These are phyloP conservation scores for Caenorhabditis inopinata DNA, from an alignment of 1,140 invertebrate species.

Conservation along the genomic window DNA sequence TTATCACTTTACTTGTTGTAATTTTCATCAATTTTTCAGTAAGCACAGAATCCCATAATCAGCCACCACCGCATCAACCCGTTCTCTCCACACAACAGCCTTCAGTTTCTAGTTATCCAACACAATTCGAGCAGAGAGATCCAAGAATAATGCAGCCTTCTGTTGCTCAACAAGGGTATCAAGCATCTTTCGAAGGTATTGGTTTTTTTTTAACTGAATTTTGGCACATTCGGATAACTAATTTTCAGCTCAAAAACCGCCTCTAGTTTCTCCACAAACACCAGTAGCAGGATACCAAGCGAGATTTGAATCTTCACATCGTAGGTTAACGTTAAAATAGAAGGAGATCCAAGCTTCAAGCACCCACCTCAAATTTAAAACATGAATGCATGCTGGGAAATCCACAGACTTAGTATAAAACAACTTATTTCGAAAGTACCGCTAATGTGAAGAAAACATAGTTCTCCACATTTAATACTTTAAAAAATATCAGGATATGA, in stretches of 20 bases:
- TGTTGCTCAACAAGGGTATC: background rate
- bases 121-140: constrained; percentile 14
- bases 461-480: too few relatives aligned
- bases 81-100: background rate
- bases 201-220: too few relatives aligned
- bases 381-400: too few relatives aligned
- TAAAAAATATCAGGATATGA: too few relatives aligned
- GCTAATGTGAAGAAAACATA: too few relatives aligned
- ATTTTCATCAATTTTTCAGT: too few relatives aligned
- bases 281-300: background rate
- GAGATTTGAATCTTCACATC: background rate
- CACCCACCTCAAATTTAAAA: too few relatives aligned
- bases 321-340: too few relatives aligned
- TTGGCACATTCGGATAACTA: too few relatives aligned
- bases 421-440: too few relatives aligned
- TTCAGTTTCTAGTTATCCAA: background rate
- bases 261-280: background rate
- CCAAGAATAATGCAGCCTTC: background rate
- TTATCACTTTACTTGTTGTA: too few relatives aligned
- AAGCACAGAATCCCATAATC: background rate
- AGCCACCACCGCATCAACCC: background rate
- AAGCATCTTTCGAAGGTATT: background rate
- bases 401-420: background rate
- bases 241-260: background rate
- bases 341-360: too few relatives aligned